These are phyloP conservation scores for Myzus persicae DNA, from an alignment of 1,140 invertebrate species.

Conservation along the genomic window DNA sequence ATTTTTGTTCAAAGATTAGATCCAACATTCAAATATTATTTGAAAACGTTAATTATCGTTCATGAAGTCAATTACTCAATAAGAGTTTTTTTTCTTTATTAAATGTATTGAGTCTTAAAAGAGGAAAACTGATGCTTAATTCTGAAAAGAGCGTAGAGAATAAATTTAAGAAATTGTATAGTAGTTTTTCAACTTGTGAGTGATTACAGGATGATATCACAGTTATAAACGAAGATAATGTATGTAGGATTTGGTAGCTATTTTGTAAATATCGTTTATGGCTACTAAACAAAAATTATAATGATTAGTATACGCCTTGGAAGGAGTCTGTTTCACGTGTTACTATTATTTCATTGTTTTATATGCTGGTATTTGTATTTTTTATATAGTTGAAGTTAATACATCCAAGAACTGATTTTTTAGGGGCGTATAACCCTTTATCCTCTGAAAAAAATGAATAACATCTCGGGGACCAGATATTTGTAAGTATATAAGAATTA, in stretches of 20 bases:
- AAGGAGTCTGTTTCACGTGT: too few species aligned
- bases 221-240: not conserved
- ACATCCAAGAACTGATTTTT: not conserved
- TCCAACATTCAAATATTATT: too few species aligned
- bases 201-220: not conserved
- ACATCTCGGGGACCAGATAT: too few species aligned
- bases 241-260: not conserved
- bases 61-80: too few species aligned
- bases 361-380: too few species aligned
- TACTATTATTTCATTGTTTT: not conserved
- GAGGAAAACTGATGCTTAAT: not conserved
- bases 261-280: not conserved
- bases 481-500: too few species aligned
- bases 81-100: not conserved
- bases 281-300: not conserved
- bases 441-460: too few species aligned
- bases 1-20: too few species aligned
- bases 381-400: not conserved
- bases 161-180: not conserved
- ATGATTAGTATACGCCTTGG: too few species aligned
- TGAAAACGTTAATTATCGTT: too few species aligned
- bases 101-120: not conserved
- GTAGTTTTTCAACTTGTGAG: not conserved
- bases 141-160: not conserved
- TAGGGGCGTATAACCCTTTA: too few species aligned